Base-by-base conservation (phyloP, 2,888 invertebrate species). In the Melipona beecheii region DNA sequence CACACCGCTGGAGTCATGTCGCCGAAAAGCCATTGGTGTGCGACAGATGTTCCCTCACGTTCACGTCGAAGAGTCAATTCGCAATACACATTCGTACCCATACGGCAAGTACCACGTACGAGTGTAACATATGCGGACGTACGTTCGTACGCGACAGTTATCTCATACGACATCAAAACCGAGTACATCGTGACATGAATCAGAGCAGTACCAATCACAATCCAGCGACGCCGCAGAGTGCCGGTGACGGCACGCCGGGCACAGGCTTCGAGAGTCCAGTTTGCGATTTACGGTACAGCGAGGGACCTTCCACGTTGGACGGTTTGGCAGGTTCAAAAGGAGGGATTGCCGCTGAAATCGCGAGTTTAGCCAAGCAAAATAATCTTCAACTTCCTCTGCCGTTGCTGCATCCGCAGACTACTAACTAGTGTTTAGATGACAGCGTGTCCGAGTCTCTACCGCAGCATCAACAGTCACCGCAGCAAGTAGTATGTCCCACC, bases 1-100 rank as follows among this genome's bases (percentile, higher is more conserved):
- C 97, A 69, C 97, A 97, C 94, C 96, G 97, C 89, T 97, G 97
- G 97, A 97, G 97, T 73, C 97, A 97, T 94, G 97, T 97, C 75
- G 96, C 97, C 9, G 97, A 97, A 93, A 97, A 97, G 94, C 97
- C 97, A 58, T 93, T 97, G 91, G 96, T 96, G 90, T 97, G 97
- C 95, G 96, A 96, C 92, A 95, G 96, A 87, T 96, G 97, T 94
- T 96, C 96, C 90, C 95, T 97, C 95, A 96, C 97, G 84, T 97
- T 97, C 94, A 97, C 96, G 75, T 97, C 96, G 91, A 97, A 97
- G 95, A 96, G 96, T 83, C 97, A 97, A 95, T 97, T 97, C 94
- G 96, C 97, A 86, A 95, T 97, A 85, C 97, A 97, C 95, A 96
- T 97, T 94, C 96, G 97, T 95, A 96, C 96, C 85, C 97, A 97